Percentiles rank a stretch among this genome's conserved stretches.
phyloP scores from a whole-genome alignment of 2,797 vertebrate species.

The Clarias laeviceps region DNA sequence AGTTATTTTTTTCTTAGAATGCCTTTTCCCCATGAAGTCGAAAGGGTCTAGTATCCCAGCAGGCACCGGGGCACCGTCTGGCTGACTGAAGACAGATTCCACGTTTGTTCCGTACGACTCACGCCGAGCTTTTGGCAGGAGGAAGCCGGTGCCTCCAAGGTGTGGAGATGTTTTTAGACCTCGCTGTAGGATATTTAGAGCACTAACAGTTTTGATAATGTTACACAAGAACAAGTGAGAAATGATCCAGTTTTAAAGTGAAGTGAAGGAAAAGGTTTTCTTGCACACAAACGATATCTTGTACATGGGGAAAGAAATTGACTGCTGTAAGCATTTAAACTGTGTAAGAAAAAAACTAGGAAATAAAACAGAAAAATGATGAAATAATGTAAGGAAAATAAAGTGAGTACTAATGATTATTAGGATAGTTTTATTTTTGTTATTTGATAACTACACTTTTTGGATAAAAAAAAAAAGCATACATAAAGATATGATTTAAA shows the following conservation, averaged over 20 bases:
- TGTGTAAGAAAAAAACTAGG: background rate
- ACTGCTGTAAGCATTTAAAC: background rate
- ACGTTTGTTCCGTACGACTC: background rate
- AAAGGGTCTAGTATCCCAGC: background rate
- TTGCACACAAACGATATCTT: background rate
- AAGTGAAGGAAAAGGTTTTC: background rate
- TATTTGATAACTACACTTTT: background rate
- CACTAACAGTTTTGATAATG: background rate
- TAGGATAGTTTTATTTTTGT: background rate
- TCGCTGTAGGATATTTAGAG: conserved; percentile 5
- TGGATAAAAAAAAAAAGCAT: background rate
- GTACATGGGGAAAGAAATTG: background rate
- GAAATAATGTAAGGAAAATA: background rate
- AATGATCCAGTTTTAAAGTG: background rate
- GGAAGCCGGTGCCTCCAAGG: background rate
- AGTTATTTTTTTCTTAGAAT: background rate
- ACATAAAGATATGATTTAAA: background rate
- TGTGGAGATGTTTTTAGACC: background rate
- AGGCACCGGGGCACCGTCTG: background rate
- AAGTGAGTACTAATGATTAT: too few species aligned
- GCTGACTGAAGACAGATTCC: background rate
- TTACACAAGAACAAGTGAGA: background rate
- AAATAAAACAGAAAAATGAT: too few species aligned
- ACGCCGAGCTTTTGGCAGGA: conserved; percentile 9
- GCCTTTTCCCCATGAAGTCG: background rate